A percentile compares a stretch with the other conserved stretches of the same genome.
These are phyloP conservation scores for Acanthosepion lycidas DNA, from an alignment of 2,888 invertebrate genomes.

Conservation along the genomic window DNA sequence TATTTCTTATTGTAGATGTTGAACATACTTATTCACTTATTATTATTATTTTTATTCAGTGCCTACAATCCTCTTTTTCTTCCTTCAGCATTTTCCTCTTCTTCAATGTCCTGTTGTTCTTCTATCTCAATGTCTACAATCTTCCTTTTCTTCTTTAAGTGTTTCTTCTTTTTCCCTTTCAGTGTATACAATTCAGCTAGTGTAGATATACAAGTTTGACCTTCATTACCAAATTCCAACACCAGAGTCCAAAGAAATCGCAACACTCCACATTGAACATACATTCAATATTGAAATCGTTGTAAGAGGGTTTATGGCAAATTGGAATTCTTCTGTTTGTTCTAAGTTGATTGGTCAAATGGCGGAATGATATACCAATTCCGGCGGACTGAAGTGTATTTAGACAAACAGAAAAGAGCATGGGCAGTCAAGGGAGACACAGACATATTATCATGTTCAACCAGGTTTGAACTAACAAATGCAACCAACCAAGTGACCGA, in stretches of 20 bases:
- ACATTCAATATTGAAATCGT: conserved; percentile 20
- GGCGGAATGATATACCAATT: conserved; percentile 33
- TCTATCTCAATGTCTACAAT: neutral
- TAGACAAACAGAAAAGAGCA: conserved; percentile 33
- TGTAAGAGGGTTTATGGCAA: neutral
- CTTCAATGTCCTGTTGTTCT: neutral
- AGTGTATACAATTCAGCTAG: neutral
- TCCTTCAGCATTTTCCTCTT: neutral
- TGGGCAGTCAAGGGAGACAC: neutral
- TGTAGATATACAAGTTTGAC: neutral
- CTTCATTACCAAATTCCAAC: neutral
- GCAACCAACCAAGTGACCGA: conserved; percentile 13
- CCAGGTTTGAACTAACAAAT: neutral
- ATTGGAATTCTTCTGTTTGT: conserved; percentile 33
- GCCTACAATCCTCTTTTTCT: neutral
- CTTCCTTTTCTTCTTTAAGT: neutral
- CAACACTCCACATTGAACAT: neutral
- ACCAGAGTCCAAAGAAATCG: neutral
- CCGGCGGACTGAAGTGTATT: conserved; percentile 15
- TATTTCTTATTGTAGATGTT: neutral
- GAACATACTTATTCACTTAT: neutral
- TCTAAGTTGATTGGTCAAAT: neutral
- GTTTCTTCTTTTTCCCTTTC: neutral
- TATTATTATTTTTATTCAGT: too few species aligned
- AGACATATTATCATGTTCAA: neutral